Conservation (phyloP, 2,797 vertebrate genomes). For the Glossophaga mutica region DNA sequence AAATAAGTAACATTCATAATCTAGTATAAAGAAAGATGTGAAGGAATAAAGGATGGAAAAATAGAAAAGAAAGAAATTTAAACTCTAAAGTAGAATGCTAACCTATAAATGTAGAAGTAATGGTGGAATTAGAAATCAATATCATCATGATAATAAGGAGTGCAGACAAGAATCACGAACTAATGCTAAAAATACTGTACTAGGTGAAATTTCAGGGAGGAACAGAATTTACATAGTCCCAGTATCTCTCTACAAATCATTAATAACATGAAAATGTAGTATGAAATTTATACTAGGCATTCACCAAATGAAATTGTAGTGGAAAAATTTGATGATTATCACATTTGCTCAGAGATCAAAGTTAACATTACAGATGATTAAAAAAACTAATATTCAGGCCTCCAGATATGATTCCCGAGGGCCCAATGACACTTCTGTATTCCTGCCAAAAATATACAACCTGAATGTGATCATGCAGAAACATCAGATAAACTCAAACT, state of each 20-base stretch:
- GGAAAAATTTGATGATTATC: background rate
- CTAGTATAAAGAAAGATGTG: background rate
- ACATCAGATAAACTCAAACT: background rate
- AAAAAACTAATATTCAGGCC: background rate
- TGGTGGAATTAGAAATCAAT: background rate
- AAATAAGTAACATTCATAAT: background rate
- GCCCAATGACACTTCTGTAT: background rate
- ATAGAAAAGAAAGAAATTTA: background rate
- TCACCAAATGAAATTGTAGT: background rate
- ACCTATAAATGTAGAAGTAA: background rate
- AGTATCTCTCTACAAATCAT: background rate
- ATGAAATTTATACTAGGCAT: too few relatives aligned
- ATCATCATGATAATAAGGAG: background rate
- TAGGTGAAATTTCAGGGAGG: background rate
- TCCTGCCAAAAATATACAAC: background rate
- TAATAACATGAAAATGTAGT: background rate
- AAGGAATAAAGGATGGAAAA: background rate
- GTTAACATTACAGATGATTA: background rate
- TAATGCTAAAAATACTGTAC: background rate
- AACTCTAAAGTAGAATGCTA: background rate
- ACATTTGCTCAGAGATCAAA: background rate
- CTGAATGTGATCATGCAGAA: background rate
- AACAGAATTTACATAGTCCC: background rate
- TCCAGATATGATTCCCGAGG: background rate
- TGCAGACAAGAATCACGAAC: background rate